A percentile compares a stretch with the other conserved stretches of the same genome.
Conservation (phyloP, 1,140 invertebrate genomes). For the Drosophila tropicalis region DNA sequence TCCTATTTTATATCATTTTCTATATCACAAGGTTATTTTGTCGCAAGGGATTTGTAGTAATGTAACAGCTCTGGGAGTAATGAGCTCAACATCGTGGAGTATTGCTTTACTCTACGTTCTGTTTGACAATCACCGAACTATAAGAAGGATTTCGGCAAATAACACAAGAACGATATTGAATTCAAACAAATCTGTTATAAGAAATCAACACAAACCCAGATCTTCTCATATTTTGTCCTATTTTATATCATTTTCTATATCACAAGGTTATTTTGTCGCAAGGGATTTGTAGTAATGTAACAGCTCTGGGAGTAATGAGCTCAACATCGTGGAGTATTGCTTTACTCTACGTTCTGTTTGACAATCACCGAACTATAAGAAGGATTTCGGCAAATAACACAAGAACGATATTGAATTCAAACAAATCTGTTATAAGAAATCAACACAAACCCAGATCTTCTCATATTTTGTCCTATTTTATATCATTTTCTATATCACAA, state of each 20-base stretch:
- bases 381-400: conserved; percentile 57
- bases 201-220: no score
- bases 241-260: not conserved
- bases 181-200: not conserved
- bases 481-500: no score
- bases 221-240: no score
- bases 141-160: conserved; percentile 38
- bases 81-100: conserved; percentile 45
- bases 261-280: conserved; percentile 22
- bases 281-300: conserved; percentile 16
- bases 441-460: no score
- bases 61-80: conserved; percentile 13
- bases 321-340: conserved; percentile 38
- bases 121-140: conserved; percentile 69
- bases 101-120: conserved; percentile 56
- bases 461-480: no score
- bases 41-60: conserved; percentile 19
- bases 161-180: conserved; percentile 55
- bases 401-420: conserved; percentile 33
- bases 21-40: conserved; percentile 11
- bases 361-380: conserved; percentile 58
- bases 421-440: not conserved
- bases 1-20: not conserved
- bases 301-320: conserved; percentile 24
- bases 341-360: conserved; percentile 66